phyloP scores from a whole-genome alignment of 2,113 vertebrate genomes.

The Channa argus region DNA sequence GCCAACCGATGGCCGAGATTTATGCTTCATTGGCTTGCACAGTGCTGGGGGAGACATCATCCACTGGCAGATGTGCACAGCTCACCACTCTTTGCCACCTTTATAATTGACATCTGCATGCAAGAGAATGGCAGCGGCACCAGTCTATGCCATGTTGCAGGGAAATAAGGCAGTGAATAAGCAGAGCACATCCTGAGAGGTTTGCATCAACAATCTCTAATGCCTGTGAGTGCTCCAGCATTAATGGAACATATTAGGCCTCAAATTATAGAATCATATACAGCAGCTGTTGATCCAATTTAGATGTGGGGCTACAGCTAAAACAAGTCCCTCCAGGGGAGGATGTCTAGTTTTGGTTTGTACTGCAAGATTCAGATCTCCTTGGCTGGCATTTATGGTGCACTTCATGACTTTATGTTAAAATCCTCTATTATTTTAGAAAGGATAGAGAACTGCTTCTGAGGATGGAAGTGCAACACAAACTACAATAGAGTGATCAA shows the following conservation, averaged over 20 bases:
- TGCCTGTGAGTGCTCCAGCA: slow-evolving; percentile 77
- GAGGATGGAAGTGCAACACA: slow-evolving; percentile 54
- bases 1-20: slow-evolving; percentile 63
- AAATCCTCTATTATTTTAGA: slow-evolving; percentile 39
- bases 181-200: slow-evolving; percentile 78
- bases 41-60: slow-evolving; percentile 70
- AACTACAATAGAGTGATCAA: slow-evolving; percentile 54
- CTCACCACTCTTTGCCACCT: slow-evolving; percentile 75
- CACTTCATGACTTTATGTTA: slow-evolving; percentile 61
- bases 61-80: slow-evolving; percentile 75
- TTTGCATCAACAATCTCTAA: slow-evolving; percentile 76
- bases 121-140: slow-evolving; percentile 74
- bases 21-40: slow-evolving; percentile 59
- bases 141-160: slow-evolving; percentile 73
- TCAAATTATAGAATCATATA: slow-evolving; percentile 83
- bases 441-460: slow-evolving; percentile 59
- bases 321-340: slow-evolving; percentile 70
- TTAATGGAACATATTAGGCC: slow-evolving; percentile 83
- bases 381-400: slow-evolving; percentile 30
- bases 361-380: slow-evolving; percentile 48
- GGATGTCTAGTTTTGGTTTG: slow-evolving; percentile 56
- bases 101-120: slow-evolving; percentile 80
- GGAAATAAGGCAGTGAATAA: slow-evolving; percentile 76
- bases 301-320: slow-evolving; percentile 69
- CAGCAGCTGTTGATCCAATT: slow-evolving; percentile 83